A percentile compares a stretch with the other conserved stretches of the same genome.
Evolutionary conservation across 2,888 invertebrate genomes (phyloP).

Genomic region (Metalampra italica): DNA sequence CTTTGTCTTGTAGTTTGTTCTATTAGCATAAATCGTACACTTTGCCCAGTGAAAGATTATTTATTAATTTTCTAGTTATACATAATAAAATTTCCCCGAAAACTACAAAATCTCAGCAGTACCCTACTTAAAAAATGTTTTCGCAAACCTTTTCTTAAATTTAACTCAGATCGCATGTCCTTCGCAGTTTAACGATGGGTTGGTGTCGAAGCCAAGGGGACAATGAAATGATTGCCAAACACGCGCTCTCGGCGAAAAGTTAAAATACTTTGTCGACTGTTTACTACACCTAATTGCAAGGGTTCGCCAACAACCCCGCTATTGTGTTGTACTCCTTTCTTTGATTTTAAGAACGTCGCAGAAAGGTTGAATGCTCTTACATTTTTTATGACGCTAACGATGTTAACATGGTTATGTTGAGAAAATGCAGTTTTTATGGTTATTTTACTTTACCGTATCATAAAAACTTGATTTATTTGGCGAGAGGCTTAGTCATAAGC

Average conservation of each 20-base stretch:
- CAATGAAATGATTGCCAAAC: conserved; percentile 61
- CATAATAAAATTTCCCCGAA: too few species aligned
- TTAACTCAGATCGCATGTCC: conserved; percentile 30
- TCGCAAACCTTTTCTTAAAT: conserved; percentile 7
- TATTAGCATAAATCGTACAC: too few species aligned
- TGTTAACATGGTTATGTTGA: conserved; percentile 11
- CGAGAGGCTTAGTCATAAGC: too few species aligned
- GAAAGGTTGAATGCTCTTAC: conserved; percentile 29
- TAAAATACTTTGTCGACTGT: conserved; percentile 20
- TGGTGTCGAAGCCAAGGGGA: conserved; percentile 34
- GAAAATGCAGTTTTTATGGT: neutral
- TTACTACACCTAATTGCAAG: conserved; percentile 60
- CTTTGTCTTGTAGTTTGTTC: too few species aligned
- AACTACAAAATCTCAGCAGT: conserved; percentile 27
- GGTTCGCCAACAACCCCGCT: conserved; percentile 57
- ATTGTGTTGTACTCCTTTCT: conserved; percentile 59
- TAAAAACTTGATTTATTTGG: too few species aligned
- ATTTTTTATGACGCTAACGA: conserved; percentile 17
- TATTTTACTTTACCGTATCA: too few species aligned
- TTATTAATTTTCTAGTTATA: too few species aligned
- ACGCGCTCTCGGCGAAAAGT: conserved; percentile 31
- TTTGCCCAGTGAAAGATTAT: too few species aligned
- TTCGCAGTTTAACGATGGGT: conserved; percentile 54
- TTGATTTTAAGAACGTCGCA: conserved; percentile 46
- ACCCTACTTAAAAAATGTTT: conserved; percentile 12